phyloP scores from a whole-genome alignment of 2,797 vertebrate genomes.

The Manis pentadactyla region DNA sequence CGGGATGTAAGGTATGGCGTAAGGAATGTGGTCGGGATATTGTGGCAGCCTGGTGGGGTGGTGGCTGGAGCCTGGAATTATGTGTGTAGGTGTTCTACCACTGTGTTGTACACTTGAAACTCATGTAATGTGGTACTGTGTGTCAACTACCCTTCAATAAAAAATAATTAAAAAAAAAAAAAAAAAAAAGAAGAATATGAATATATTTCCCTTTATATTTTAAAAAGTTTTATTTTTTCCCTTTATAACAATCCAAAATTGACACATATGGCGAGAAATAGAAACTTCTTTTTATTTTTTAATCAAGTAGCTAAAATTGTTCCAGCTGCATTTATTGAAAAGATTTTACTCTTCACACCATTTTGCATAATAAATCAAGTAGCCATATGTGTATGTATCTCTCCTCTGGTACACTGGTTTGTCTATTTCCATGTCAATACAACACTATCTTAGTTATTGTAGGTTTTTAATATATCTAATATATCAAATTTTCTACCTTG shows the following conservation, averaged over 20 bases:
- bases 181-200: conserved; percentile 6
- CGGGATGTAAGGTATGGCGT: no score
- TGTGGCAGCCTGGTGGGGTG: no score
- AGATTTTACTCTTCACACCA: not conserved
- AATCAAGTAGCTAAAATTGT: not conserved
- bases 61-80: no score
- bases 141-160: no score
- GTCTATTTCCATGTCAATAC: not conserved
- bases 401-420: not conserved
- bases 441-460: not conserved
- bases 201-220: not conserved
- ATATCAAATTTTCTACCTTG: not conserved
- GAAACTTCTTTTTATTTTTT: not conserved
- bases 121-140: no score
- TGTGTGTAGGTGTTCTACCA: no score
- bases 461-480: not conserved
- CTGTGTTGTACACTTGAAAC: no score
- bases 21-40: no score
- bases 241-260: not conserved
- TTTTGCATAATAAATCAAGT: not conserved
- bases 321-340: not conserved
- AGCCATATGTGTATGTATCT: no score
- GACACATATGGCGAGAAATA: not conserved
- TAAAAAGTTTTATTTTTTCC: not conserved
- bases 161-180: no score